Evolutionary conservation across 1,140 invertebrate genomes (phyloP).

Genomic region (Meloidogyne floridensis): DNA sequence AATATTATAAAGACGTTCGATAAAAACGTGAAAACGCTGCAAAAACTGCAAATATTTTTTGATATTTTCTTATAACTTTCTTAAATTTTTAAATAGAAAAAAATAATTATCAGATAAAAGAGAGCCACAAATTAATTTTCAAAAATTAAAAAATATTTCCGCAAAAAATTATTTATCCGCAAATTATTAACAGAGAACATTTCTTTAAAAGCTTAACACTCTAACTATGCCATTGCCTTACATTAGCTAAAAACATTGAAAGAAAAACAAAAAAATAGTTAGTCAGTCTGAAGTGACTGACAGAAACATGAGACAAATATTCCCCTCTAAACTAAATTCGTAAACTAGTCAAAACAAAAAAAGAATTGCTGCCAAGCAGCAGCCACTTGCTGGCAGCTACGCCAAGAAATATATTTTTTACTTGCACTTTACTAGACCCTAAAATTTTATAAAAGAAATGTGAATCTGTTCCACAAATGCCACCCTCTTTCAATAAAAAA

Average conservation of each 20-base stretch:
- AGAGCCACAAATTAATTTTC: no score
- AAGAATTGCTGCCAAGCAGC: neutral
- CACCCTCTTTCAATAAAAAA: neutral
- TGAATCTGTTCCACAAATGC: neutral
- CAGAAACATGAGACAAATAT: neutral
- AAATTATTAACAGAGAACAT: no score
- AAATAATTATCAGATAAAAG: no score
- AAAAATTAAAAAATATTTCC: no score
- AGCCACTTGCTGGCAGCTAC: neutral
- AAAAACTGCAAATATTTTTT: no score
- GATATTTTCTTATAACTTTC: no score
- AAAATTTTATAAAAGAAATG: neutral
- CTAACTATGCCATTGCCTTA: neutral
- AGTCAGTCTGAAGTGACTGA: neutral
- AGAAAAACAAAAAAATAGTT: neutral
- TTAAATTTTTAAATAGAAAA: no score
- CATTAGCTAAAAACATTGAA: neutral
- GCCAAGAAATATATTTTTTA: neutral
- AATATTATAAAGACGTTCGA: neutral
- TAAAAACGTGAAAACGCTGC: neutral
- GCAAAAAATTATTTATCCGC: no score
- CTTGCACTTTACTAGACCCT: neutral
- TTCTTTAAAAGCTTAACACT: no score
- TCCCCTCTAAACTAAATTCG: neutral
- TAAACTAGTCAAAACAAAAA: neutral